phyloP scores from a whole-genome alignment of 1,140 invertebrate genomes.

The Drosophila albomicans region DNA sequence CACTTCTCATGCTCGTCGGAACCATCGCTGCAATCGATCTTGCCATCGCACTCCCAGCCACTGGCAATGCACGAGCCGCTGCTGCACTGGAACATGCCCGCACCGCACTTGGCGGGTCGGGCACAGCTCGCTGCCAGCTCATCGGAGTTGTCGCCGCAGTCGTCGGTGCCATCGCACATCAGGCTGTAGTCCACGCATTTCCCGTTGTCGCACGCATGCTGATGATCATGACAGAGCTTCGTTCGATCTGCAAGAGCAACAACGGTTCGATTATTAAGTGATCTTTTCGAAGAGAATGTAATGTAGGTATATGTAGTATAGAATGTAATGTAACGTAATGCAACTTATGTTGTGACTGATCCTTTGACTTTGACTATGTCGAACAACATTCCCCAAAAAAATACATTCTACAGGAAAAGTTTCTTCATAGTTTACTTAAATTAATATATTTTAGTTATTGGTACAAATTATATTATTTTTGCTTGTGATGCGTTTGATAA shows the following conservation, averaged over 20 bases:
- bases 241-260: conserved; percentile 45
- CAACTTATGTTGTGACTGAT: too few relatives aligned
- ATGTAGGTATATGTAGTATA: too few relatives aligned
- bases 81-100: conserved; percentile 85
- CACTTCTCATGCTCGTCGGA: conserved; percentile 90
- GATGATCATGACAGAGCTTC: conserved; percentile 85
- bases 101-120: conserved; percentile 50
- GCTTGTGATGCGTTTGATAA: too few relatives aligned
- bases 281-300: too few relatives aligned
- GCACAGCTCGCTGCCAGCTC: conserved; percentile 88
- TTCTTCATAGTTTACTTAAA: too few relatives aligned
- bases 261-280: not conserved
- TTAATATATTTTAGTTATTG: too few relatives aligned
- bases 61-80: conserved; percentile 89
- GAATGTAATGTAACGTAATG: too few relatives aligned
- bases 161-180: conserved; percentile 88
- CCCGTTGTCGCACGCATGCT: conserved; percentile 96
- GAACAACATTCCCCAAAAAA: too few relatives aligned
- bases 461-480: too few relatives aligned
- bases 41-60: conserved; percentile 91
- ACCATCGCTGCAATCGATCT: conserved; percentile 89
- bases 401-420: too few relatives aligned
- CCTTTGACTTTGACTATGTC: too few relatives aligned
- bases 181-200: conserved; percentile 88
- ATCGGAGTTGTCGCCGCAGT: conserved; percentile 89